Evolutionary conservation across 2,113 vertebrate genomes (phyloP), one percentile per base, ranked within the genome.

Genomic region (Mus spicilegus): DNA sequence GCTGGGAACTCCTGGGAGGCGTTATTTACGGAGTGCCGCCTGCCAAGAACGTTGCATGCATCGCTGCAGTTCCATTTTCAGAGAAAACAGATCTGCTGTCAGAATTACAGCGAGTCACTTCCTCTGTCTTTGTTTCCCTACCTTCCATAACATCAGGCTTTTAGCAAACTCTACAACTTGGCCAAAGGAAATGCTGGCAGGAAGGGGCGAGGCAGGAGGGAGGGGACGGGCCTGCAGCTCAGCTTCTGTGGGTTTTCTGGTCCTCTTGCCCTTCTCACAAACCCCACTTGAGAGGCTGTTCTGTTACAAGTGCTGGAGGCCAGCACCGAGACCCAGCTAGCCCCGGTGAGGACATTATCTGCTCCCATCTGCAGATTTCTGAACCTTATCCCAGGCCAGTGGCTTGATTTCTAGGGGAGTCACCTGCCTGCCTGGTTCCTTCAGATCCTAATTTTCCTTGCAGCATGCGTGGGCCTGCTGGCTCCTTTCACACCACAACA

Each of bases 81-180:
- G 89, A 75, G 90, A 73, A 96, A 91, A 84, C 3, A 67, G 69
- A 56, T 87, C 75, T 76, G 92, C 89, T 85, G 94, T 95, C 89
- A 84, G 96, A 84, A 91, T 90, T 81, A 81, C 0, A 61, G 73
- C 69, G 30, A 19, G 90, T 24, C 8, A 93, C 58, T 94, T 96
- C 96, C 96, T 80, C 93, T 93, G 42, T 58, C 96, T 97, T 95
- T 97, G 97, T 97, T 91, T 93, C 92, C 77, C 82, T n/a, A n/a
- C 84, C 87, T 89, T 91, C 95, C 81, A 26, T 70, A 85, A 81
- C 96, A 58, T 42, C 3, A 70, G 92, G 88, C 92, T 96, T 94
- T 95, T 92, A 95, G 69, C 80, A 92, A 95, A 95, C 85, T 63
- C 56, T 22, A 67, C 70, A 85, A 61, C 13, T 30, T 67, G 54